phyloP scores from a whole-genome alignment of 2,113 vertebrate species.

The Saccopteryx leptura region DNA sequence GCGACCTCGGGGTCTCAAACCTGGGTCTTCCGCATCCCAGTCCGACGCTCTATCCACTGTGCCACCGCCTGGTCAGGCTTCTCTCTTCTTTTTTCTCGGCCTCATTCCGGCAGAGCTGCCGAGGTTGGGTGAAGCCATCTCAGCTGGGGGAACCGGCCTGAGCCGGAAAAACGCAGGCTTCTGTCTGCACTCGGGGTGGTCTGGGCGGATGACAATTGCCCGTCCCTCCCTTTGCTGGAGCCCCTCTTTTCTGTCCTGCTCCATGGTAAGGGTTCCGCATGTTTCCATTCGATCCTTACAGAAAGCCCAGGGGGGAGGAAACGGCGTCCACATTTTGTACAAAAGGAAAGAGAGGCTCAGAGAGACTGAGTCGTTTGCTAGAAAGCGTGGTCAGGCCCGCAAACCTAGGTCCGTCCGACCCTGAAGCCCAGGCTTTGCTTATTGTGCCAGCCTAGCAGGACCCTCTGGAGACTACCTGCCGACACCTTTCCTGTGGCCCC shows the following conservation, averaged over 20 bases:
- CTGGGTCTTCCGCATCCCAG: too few species aligned
- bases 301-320: fast-evolving
- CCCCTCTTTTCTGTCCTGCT: not conserved
- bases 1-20: too few species aligned
- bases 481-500: not conserved
- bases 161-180: not conserved
- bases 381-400: not conserved
- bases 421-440: not conserved
- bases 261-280: not conserved
- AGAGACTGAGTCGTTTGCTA: not conserved
- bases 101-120: not conserved
- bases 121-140: not conserved
- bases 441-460: not conserved
- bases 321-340: not conserved
- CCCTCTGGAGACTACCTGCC: fast-evolving
- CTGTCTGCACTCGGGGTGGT: not conserved
- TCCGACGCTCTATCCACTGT: too few species aligned
- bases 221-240: not conserved
- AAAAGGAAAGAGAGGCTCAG: not conserved
- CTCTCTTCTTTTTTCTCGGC: not conserved
- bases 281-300: not conserved
- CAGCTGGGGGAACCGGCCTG: not conserved
- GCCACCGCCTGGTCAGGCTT: too few species aligned
- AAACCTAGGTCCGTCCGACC: not conserved
- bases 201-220: fast-evolving